These are phyloP conservation scores for Pandion haliaetus DNA, from an alignment of 2,113 vertebrate species.

Conservation along the genomic window DNA sequence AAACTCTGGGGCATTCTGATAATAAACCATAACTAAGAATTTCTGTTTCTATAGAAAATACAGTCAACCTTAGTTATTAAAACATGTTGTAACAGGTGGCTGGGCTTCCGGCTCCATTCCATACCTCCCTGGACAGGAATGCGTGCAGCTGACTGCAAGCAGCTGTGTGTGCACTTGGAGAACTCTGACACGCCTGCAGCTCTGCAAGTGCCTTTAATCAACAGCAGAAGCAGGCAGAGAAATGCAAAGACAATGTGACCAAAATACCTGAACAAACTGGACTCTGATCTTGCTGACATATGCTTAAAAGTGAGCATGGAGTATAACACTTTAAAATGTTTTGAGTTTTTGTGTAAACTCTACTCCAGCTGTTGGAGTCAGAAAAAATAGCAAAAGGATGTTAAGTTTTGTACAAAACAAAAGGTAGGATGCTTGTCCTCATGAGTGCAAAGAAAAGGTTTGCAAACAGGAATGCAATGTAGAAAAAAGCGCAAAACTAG, in stretches of 20 bases:
- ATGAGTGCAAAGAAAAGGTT: not conserved
- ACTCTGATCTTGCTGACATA: not conserved
- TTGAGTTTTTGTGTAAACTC: not conserved
- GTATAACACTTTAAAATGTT: not conserved
- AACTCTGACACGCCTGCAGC: not conserved
- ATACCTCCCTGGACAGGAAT: not conserved
- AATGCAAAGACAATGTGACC: not conserved
- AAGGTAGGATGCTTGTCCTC: not conserved
- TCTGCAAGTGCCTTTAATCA: not conserved
- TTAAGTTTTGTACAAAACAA: not conserved
- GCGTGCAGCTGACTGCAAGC: conserved; percentile 19
- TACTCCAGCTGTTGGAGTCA: not conserved
- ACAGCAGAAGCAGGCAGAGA: not conserved
- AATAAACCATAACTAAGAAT: not conserved
- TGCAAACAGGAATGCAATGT: not conserved
- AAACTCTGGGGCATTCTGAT: not conserved
- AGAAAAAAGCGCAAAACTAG: not conserved
- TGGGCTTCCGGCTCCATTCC: not conserved
- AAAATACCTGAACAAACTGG: not conserved
- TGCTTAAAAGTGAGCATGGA: not conserved
- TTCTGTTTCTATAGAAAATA: not conserved
- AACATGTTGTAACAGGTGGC: conserved; percentile 39
- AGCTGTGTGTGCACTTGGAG: conserved; percentile 19
- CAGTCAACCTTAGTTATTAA: not conserved
- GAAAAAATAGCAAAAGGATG: not conserved